Base-by-base conservation (phyloP, 2,797 vertebrate species). In the Psittacula echo region DNA sequence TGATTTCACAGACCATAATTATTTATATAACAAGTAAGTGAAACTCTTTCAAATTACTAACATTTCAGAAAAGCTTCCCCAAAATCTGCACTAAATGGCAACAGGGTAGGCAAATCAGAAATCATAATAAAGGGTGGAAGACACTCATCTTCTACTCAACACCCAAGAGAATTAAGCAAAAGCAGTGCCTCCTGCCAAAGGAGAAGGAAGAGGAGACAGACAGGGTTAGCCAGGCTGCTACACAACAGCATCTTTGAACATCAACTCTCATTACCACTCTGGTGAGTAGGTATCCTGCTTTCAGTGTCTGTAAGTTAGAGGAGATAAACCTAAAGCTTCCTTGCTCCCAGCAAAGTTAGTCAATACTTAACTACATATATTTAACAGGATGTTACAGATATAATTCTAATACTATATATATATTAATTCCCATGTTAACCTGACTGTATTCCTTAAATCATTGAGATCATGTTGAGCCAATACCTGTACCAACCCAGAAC, bases 331-430 rank as follows among this genome's bases (percentile, higher is more conserved):
- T 62, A 13, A 78, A 73, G 41, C 44, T 67, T 56, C 73, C 56
- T 61, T 30, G 13, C 23, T 74, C 32, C 27, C 34, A 22, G 44
- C n/a, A 64, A 85, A 83, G 48, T 73, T 60, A 13, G 8, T 77
- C 61, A 65, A 30, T 34, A 71, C 44, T 94, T 72, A 73, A 29
- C 37, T 54, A 48, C 22, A 37, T 7, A 5, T 30, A 51, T 72
- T 84, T 87, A 92, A 89, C 0, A 0, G 50, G 39, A 75, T 0
- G 0, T 29, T 44, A 60, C 7, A 8, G 18, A 61, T 0, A 23
- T 19, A 60, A 26, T 60, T 60, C 23, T 60, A 60, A 60, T 24
- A 11, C n/a, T 60, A 60, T 17, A 9, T 27, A 37, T 60, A 60
- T 37, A 60, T 11, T 73, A 76, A 91, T 60, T 90, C 27, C 42